Conservation (phyloP, 2,888 invertebrate genomes). For the Lasioglossum marginatum region DNA sequence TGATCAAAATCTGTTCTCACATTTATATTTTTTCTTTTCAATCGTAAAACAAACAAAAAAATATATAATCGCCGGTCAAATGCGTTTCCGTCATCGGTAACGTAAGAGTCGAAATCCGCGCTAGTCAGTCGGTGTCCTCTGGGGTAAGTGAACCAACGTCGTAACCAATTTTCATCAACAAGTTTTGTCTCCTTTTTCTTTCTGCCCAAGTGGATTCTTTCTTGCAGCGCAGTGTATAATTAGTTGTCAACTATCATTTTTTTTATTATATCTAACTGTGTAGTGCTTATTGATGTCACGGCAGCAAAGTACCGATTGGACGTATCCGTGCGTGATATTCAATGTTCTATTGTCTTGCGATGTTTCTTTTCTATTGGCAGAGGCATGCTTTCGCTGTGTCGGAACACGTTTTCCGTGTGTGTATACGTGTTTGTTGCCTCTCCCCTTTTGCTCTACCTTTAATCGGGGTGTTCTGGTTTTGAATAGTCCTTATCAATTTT, state of each 20-base stretch:
- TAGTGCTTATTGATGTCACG: conserved; percentile 25
- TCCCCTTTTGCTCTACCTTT: background rate
- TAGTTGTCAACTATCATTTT: background rate
- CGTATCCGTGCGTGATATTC: conserved; percentile 21
- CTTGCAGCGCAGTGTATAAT: conserved; percentile 13
- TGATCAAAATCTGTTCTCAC: background rate
- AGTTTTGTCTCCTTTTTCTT: conserved; percentile 3
- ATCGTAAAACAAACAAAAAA: background rate
- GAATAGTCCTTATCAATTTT: background rate
- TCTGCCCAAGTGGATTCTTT: background rate
- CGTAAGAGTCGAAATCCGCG: background rate
- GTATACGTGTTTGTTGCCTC: background rate
- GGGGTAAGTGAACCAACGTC: conserved; percentile 50
- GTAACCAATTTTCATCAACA: conserved; percentile 7
- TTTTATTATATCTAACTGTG: background rate
- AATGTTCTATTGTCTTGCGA: background rate
- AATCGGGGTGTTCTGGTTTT: background rate
- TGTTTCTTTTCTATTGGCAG: background rate
- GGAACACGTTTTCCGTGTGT: background rate
- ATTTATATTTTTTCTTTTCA: background rate
- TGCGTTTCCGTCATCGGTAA: background rate
- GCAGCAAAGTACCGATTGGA: conserved; percentile 14
- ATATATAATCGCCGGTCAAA: background rate
- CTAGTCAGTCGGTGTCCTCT: conserved; percentile 28
- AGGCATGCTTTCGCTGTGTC: conserved; percentile 37